phyloP scores from a whole-genome alignment of 2,888 invertebrate species.

The Trypoxylon attenuatum region DNA sequence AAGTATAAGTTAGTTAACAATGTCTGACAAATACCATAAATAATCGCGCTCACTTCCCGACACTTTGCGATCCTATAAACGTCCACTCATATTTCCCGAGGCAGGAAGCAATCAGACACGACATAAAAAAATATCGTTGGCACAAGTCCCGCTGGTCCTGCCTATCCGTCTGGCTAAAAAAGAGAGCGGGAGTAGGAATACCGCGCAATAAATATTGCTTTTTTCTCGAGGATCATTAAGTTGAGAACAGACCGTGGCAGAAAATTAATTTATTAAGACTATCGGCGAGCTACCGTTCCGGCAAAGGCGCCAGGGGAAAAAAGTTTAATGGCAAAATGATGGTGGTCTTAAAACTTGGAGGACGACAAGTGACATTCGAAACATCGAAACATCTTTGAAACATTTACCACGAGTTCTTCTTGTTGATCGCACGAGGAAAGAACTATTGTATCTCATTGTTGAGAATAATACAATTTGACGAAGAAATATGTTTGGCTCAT shows the following conservation, averaged over 20 bases:
- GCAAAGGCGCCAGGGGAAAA: constrained; percentile 36
- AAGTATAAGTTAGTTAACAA: constrained; percentile 52
- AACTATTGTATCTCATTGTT: too few species aligned
- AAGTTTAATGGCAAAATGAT: constrained; percentile 65
- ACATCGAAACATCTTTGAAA: constrained; percentile 37
- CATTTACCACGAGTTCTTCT: too few species aligned
- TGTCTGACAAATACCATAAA: constrained; percentile 53
- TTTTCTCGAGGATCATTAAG: constrained; percentile 60
- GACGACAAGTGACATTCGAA: constrained; percentile 54
- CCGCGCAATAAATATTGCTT: constrained; percentile 56
- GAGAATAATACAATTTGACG: too few species aligned
- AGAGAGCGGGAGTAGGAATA: constrained; percentile 24
- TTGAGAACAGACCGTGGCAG: constrained; percentile 57
- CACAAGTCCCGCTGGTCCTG: constrained; percentile 44
- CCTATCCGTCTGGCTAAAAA: constrained; percentile 18
- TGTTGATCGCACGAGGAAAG: too few species aligned
- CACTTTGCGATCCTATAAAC: constrained; percentile 52
- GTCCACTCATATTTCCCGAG: constrained; percentile 54
- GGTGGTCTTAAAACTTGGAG: constrained; percentile 58
- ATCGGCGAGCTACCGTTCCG: constrained; percentile 42
- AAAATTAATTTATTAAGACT: constrained; percentile 65
- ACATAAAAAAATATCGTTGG: constrained; percentile 51
- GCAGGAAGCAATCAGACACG: constrained; percentile 57
- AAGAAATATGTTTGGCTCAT: too few species aligned
- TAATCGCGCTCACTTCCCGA: constrained; percentile 35